Conservation (phyloP, 2,113 vertebrate genomes). For the Muscicapa adusta region DNA sequence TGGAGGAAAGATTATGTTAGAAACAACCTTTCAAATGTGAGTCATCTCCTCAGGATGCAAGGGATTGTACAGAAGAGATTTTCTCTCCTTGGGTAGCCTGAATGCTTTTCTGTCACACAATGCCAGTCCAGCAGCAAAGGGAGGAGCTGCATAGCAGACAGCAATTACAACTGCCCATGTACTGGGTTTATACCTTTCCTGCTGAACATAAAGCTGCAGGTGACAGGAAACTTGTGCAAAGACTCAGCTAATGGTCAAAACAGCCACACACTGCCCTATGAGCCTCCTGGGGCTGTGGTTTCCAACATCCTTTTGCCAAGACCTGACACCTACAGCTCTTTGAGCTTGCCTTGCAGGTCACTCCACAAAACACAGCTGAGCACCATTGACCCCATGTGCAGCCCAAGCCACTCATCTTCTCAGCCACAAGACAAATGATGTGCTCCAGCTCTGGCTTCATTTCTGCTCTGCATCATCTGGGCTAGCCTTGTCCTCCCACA, state of each 20-base stretch:
- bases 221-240: neutral
- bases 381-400: neutral
- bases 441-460: neutral
- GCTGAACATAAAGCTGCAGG: neutral
- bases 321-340: neutral
- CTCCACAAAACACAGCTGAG: fast-evolving
- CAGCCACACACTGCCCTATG: neutral
- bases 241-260: neutral
- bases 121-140: neutral
- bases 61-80: neutral
- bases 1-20: neutral
- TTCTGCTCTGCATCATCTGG: neutral
- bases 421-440: neutral
- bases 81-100: neutral
- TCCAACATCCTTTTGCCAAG: neutral
- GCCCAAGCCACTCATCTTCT: neutral
- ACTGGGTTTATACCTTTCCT: neutral
- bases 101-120: neutral
- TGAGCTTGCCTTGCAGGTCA: neutral
- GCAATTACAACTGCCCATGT: fast-evolving
- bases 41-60: neutral
- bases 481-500: neutral
- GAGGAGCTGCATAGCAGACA: neutral
- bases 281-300: neutral
- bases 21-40: neutral